phyloP scores from a whole-genome alignment of 2,797 vertebrate species.

The Tapera naevia region DNA sequence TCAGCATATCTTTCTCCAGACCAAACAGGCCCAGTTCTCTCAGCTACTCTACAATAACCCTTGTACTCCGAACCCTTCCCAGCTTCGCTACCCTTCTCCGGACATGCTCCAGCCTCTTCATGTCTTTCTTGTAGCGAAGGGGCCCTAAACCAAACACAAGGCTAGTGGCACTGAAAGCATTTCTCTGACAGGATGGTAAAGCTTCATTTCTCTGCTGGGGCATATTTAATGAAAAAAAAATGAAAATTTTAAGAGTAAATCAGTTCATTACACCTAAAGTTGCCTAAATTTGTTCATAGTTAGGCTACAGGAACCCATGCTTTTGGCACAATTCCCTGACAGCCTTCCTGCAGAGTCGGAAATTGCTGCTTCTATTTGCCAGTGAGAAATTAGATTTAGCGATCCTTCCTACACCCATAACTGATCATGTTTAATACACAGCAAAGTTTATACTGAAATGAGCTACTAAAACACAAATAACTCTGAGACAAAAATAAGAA shows the following conservation, averaged over 20 bases:
- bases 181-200: not conserved
- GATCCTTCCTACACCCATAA: not conserved
- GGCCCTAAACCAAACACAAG: too few relatives aligned
- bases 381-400: not conserved
- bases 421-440: not conserved
- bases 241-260: not conserved
- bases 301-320: not conserved
- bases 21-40: too few relatives aligned
- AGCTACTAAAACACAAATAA: not conserved
- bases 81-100: too few relatives aligned
- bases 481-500: not conserved
- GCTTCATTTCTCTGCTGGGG: not conserved
- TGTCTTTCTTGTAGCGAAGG: too few relatives aligned
- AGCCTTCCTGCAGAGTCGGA: not conserved
- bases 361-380: not conserved
- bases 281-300: fast-evolving
- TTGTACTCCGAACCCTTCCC: too few relatives aligned
- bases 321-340: not conserved
- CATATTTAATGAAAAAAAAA: not conserved
- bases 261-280: not conserved
- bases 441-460: not conserved
- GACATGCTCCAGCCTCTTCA: too few relatives aligned
- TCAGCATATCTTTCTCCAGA: too few relatives aligned
- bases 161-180: fast-evolving
- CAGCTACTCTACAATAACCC: too few relatives aligned